phyloP scores from a whole-genome alignment of 1,140 invertebrate genomes.

The Calliphora vicina region DNA sequence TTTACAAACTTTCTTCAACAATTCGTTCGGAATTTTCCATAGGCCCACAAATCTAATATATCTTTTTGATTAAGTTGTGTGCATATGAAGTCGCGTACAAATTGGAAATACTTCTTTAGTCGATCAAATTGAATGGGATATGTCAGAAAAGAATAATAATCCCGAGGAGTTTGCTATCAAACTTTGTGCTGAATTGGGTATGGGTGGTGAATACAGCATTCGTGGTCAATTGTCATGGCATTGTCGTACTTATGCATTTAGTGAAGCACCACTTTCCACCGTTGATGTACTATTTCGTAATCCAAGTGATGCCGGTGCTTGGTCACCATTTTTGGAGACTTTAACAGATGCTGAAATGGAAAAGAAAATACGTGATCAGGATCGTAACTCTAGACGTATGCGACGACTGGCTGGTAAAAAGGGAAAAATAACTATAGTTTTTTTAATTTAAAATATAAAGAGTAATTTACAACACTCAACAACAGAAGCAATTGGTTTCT shows the following conservation, averaged over 20 bases:
- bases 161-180: constrained; percentile 98
- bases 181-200: constrained; percentile 93
- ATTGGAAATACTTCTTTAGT: constrained; percentile 99
- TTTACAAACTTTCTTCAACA: constrained; percentile 70
- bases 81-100: constrained; percentile 88
- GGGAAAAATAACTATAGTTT: background rate
- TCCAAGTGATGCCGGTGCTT: constrained; percentile 94
- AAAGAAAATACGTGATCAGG: constrained; percentile 99
- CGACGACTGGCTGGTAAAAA: constrained; percentile 83
- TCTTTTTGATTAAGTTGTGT: constrained; percentile 82
- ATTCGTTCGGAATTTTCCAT: constrained; percentile 78
- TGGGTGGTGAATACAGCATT: constrained; percentile 98
- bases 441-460: constrained; percentile 4
- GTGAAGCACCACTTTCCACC: constrained; percentile 92
- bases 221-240: constrained; percentile 97
- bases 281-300: constrained; percentile 95
- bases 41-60: constrained; percentile 82
- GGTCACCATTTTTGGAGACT: constrained; percentile 98
- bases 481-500: background rate
- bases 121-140: constrained; percentile 99
- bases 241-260: constrained; percentile 97
- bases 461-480: too few relatives aligned
- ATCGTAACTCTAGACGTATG: constrained; percentile 98
- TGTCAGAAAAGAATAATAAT: constrained; percentile 97
- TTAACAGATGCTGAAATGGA: constrained; percentile 99